Evolutionary conservation across 1,140 invertebrate species (phyloP).

Genomic region (Oreohelix idahoensis): DNA sequence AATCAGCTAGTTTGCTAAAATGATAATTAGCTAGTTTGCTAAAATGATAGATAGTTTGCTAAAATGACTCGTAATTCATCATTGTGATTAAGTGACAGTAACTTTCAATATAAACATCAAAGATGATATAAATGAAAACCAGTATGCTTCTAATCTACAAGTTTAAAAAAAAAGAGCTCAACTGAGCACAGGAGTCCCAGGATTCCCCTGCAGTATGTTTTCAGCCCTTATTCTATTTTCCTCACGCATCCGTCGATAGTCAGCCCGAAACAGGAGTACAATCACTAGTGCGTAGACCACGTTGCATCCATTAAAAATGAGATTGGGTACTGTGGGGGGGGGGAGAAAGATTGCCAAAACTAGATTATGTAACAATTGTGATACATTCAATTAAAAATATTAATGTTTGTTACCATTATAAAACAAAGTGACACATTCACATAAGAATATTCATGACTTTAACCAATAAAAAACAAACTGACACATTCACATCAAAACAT

Average conservation of each 20-base stretch:
- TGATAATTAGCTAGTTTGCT: too few species aligned
- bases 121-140: background rate
- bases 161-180: background rate
- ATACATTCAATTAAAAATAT: too few species aligned
- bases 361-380: too few species aligned
- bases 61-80: too few species aligned
- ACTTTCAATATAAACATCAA: background rate
- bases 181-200: background rate
- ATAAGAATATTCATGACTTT: background rate
- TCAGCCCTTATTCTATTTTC: background rate
- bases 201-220: constrained; percentile 5
- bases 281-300: constrained; percentile 17
- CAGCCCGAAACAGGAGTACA: constrained; percentile 25
- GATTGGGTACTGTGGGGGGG: constrained; percentile 24
- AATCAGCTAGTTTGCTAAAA: too few species aligned
- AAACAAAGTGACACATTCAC: too few species aligned
- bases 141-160: background rate
- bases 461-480: too few species aligned
- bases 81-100: too few species aligned
- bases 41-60: too few species aligned
- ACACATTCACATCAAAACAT: too few species aligned
- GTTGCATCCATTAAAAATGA: constrained; percentile 17
- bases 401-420: too few species aligned
- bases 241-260: constrained; percentile 17
- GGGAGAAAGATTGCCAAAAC: too few species aligned